These are phyloP conservation scores for Atrichornis clamosus DNA, from an alignment of 2,113 vertebrate species.

Conservation along the genomic window DNA sequence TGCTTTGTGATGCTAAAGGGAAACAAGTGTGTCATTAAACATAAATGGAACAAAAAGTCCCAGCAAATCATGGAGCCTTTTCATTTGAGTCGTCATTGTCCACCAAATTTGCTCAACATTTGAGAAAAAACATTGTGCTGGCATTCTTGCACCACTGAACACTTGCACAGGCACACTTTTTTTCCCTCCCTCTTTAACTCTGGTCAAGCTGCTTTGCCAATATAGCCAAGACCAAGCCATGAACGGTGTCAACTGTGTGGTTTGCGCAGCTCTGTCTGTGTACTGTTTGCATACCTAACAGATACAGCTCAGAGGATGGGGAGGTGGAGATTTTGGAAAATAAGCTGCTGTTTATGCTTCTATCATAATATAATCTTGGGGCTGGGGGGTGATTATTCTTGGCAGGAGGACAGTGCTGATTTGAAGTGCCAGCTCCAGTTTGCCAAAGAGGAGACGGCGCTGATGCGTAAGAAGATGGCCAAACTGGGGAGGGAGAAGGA, in stretches of 20 bases:
- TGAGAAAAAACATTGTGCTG: neutral
- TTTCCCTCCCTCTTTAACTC: neutral
- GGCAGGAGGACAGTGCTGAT: conserved; percentile 94
- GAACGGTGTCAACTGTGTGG: neutral
- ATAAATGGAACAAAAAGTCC: neutral
- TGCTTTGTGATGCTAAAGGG: neutral
- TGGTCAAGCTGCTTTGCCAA: neutral
- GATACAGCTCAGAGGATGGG: neutral
- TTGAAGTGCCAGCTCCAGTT: conserved; percentile 98
- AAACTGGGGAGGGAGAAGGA: conserved; percentile 93
- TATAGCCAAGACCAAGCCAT: neutral
- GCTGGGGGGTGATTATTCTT: conserved; percentile 31
- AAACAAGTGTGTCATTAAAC: neutral
- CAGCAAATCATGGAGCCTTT: neutral
- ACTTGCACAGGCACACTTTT: neutral
- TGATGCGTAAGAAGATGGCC: conserved; percentile 99
- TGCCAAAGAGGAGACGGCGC: conserved; percentile 90
- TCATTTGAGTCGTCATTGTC: neutral
- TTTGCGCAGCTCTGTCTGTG: neutral
- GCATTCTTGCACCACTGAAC: neutral
- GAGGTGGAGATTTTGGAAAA: neutral
- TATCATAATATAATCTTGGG: conserved; percentile 7
- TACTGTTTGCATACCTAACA: neutral
- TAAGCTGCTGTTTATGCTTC: neutral
- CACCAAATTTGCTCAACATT: neutral